Conservation (phyloP, 2,888 invertebrate genomes). For the Lissocephala sabroskyi region DNA sequence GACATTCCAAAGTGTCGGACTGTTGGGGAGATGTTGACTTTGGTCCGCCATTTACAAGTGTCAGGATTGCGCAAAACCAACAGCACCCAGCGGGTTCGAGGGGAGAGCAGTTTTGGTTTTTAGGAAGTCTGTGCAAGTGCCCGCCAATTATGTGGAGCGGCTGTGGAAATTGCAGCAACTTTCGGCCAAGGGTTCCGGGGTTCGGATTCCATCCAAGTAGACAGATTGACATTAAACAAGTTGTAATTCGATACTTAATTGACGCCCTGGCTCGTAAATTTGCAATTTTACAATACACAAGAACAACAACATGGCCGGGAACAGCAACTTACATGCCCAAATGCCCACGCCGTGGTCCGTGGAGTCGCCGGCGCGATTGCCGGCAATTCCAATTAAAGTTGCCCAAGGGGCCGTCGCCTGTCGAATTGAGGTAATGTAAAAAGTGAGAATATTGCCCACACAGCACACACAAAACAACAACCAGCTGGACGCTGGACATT, state of each 20-base stretch:
- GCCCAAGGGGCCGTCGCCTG: constrained; percentile 60
- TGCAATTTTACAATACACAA: constrained; percentile 52
- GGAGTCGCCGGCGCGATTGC: constrained; percentile 7
- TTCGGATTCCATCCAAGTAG: too few species aligned
- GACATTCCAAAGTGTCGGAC: constrained; percentile 40
- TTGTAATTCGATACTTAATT: constrained; percentile 73
- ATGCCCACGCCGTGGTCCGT: not conserved
- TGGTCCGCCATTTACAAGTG: constrained; percentile 15
- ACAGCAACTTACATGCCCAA: constrained; percentile 1
- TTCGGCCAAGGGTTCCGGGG: constrained; percentile 5
- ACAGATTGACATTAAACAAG: constrained; percentile 71
- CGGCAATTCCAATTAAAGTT: constrained; percentile 59
- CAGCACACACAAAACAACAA: not conserved
- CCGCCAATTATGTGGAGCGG: constrained; percentile 21
- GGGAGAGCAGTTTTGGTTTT: too few species aligned
- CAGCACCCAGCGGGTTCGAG: too few species aligned
- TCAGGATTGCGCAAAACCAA: constrained; percentile 34
- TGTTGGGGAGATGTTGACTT: constrained; percentile 4
- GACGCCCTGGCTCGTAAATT: constrained; percentile 72
- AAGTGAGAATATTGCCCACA: constrained; percentile 47
- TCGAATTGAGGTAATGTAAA: constrained; percentile 58
- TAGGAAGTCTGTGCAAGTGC: too few species aligned
- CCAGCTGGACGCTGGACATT: not conserved
- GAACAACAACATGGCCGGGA: not conserved
- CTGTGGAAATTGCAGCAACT: constrained; percentile 36